Evolutionary conservation across 2,113 vertebrate genomes (phyloP), one percentile per base, ranked within the genome.

Genomic region (Abramis brama): DNA sequence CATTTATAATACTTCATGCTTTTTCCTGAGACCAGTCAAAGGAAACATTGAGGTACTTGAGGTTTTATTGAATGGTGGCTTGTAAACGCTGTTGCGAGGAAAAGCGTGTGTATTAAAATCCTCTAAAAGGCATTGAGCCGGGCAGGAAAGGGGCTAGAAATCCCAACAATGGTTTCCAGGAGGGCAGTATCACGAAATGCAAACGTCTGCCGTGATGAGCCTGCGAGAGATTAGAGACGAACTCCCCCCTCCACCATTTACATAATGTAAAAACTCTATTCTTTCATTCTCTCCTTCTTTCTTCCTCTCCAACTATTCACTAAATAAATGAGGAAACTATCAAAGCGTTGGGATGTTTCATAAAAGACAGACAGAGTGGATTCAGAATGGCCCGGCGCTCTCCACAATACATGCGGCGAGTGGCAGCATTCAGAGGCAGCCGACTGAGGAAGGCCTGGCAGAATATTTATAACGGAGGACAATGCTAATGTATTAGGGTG

Each of bases 261-360:
- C 95, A 95, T 95, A 95, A 95, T 95, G 93, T 94, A 93, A 94
- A 95, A 95, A 87, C 83, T 87, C 47, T 87, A 27, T 71, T 82
- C 85, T 84, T 84, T 88, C 64, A 60, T 60, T 70, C 89, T 91
- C 89, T 80, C 66, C 17, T 83, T 92, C 91, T 92, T 91, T 92
- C 89, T 90, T 90, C 87, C 90, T 87, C 85, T 88, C 91, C 47
- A 88, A 93, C 94, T 92, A 95, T 95, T 95, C 95, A 96, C 93
- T 91, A 94, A 95, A 95, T 94, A 95, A 95, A 95, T 95, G 95
- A 94, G 93, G 93, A 95, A 95, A 95, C 94, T 94, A 95, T 95
- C 94, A 92, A 90, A 89, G 90, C 89, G 84, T 90, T 84, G 93
- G 93, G 93, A 93, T 92, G 90, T 94, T 91, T 87, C 87, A 95